Percentiles rank a stretch among this genome's conserved stretches.
Evolutionary conservation across 2,113 vertebrate genomes (phyloP).

Genomic region (Chaetorhynchus papuensis): DNA sequence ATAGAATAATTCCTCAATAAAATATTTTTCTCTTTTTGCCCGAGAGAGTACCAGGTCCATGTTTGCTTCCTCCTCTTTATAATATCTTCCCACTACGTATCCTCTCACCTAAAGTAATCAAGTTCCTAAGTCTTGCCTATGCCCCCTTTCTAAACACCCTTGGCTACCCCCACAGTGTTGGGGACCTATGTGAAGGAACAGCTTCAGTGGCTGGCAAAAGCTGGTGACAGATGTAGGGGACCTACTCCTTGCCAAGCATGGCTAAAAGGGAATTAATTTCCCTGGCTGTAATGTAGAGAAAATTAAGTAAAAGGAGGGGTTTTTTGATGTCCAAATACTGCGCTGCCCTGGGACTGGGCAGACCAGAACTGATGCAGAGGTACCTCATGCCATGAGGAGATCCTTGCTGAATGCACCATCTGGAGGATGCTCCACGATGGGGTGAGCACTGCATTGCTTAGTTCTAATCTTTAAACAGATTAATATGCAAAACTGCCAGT

Average conservation of each 20-base stretch:
- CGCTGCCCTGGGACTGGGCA: neutral
- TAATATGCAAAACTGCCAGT: neutral
- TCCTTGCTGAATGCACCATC: neutral
- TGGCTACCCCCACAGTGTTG: neutral
- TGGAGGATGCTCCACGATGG: neutral
- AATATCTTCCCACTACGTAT: neutral
- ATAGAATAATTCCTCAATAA: neutral
- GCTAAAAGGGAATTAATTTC: neutral
- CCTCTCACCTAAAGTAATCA: neutral
- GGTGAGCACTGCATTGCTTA: neutral
- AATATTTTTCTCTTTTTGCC: neutral
- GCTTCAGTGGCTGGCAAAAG: neutral
- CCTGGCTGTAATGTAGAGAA: neutral
- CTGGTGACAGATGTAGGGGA: rapidly evolving
- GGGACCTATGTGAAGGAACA: neutral
- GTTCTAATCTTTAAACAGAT: neutral
- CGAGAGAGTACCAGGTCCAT: neutral
- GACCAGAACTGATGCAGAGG: neutral
- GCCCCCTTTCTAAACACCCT: neutral
- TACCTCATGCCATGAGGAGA: neutral
- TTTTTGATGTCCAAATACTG: neutral
- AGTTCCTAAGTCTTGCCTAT: neutral
- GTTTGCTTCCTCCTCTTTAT: neutral
- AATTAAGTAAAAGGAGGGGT: neutral
- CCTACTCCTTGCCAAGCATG: neutral